phyloP scores from a whole-genome alignment of 2,888 invertebrate species.

The Heterodera filipjevi region DNA sequence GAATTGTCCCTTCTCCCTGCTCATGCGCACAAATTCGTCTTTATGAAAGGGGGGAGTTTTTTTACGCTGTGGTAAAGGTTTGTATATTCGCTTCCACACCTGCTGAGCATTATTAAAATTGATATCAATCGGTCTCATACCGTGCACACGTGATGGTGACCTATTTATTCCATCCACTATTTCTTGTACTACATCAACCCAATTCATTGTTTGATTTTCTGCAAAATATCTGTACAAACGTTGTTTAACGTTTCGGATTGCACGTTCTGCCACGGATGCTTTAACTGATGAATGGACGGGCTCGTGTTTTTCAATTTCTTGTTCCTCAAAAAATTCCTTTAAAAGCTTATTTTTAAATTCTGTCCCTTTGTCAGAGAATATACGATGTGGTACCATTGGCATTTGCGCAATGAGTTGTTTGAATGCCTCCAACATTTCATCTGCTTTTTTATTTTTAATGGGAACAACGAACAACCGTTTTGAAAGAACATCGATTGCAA shows the following conservation, averaged over 20 bases:
- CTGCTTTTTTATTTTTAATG: neutral
- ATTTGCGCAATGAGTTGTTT: too few species aligned
- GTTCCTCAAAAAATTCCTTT: too few species aligned
- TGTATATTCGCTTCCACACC: slow-evolving; percentile 2
- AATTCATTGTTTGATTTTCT: too few species aligned
- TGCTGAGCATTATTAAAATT: slow-evolving; percentile 18
- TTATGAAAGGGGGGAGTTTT: neutral
- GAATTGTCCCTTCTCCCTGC: slow-evolving; percentile 4
- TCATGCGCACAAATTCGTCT: slow-evolving; percentile 12
- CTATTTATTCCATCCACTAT: too few species aligned
- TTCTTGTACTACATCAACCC: too few species aligned
- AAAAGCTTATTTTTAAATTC: too few species aligned
- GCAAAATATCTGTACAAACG: too few species aligned
- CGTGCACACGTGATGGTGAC: too few species aligned
- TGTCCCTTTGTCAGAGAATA: neutral
- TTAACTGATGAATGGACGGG: too few species aligned
- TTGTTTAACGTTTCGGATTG: too few species aligned
- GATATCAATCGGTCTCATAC: neutral
- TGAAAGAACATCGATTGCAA: slow-evolving; percentile 19
- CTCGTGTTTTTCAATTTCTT: too few species aligned
- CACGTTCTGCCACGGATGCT: too few species aligned
- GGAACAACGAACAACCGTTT: neutral
- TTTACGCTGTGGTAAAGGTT: neutral
- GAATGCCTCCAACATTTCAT: neutral
- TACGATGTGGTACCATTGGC: neutral